Evolutionary conservation across 2,888 invertebrate genomes (phyloP), one percentile per base, ranked within the genome.

Genomic region (Campoplex capitator): DNA sequence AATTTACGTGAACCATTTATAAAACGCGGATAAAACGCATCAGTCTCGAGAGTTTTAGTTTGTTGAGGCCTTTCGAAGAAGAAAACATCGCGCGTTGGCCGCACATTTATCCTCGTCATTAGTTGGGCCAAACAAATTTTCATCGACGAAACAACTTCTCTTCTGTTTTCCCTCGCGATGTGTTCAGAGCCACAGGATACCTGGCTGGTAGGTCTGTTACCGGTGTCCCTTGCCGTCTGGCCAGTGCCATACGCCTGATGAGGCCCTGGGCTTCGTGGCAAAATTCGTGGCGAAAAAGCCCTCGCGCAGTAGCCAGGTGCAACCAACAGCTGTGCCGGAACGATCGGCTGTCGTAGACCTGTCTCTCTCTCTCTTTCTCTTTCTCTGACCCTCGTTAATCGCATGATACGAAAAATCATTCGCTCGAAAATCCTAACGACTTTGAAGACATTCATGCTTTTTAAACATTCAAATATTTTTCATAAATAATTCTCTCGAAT

Each of bases 251-350:
- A 23, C 42, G 74, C 74, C 82, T 74, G 71, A 78, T 56, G 71
- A 32, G 67, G 73, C 74, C 62, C 32, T 35, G 16, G 42, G 79
- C 28, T 71, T 42, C 56, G 35, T 2, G n/a, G 56, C 48, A 35
- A 62, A 65, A 78, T 38, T 38, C 51, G 54, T 71, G 83, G 74
- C 78, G 84, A 79, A 84, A 79, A 77, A 77, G 54, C 6, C 79
- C 71, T 13, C 23, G 32, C 38, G 38, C 38, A 62, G 68, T 62
- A 74, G 84, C 88, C 88, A 88, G 88, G 88, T 88, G 88, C 85
- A 80, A 65, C 42, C 38, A 83, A 88, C 88, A 88, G 88, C 88
- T 88, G 88, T 83, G 56, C 68, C 54, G 51, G 32, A 75, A 51
- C 80, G 83, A 74, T 79, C 42, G 81, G 82, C 48, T 77, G 65